These are phyloP conservation scores for Desoria tigrina DNA, from an alignment of 2,888 invertebrate genomes.

Conservation along the genomic window DNA sequence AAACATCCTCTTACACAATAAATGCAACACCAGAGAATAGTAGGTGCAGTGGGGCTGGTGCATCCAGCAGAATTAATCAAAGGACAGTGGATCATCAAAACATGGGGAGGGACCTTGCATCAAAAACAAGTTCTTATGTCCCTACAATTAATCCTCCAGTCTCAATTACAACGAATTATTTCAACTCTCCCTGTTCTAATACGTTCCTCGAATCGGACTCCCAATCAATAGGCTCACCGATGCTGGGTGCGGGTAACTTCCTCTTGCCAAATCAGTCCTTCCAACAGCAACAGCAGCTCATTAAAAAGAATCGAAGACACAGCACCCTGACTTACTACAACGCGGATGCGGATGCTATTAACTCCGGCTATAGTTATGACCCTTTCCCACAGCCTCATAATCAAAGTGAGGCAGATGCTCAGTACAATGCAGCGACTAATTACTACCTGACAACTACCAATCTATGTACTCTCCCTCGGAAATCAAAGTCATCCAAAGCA, in stretches of 20 bases:
- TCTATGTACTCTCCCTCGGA: conserved; percentile 51
- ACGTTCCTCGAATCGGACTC: conserved; percentile 8
- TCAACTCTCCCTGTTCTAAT: conserved; percentile 14
- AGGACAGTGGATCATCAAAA: conserved; percentile 2
- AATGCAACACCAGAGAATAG: not conserved
- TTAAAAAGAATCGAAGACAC: conserved; percentile 41
- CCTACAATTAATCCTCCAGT: conserved; percentile 16
- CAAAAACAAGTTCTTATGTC: not conserved
- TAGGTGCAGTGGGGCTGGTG: not conserved
- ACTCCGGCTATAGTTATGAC: conserved; percentile 24
- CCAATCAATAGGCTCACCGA: conserved; percentile 19
- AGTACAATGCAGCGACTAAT: conserved; percentile 37
- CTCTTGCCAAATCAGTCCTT: conserved; percentile 11
- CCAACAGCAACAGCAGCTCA: conserved; percentile 1
- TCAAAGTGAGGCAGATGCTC: conserved; percentile 17
- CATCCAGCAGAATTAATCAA: conserved; percentile 18
- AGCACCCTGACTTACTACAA: conserved; percentile 50
- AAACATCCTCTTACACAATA: too few species aligned
- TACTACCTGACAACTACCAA: conserved; percentile 50
- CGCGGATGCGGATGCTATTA: conserved; percentile 51
- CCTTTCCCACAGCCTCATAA: conserved; percentile 35
- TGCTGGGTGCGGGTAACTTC: conserved; percentile 2
- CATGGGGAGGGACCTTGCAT: not conserved
- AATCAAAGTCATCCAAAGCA: conserved; percentile 25
- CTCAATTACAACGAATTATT: conserved; percentile 22